Conservation (phyloP, 2,797 vertebrate genomes). For the Mico argentatus region DNA sequence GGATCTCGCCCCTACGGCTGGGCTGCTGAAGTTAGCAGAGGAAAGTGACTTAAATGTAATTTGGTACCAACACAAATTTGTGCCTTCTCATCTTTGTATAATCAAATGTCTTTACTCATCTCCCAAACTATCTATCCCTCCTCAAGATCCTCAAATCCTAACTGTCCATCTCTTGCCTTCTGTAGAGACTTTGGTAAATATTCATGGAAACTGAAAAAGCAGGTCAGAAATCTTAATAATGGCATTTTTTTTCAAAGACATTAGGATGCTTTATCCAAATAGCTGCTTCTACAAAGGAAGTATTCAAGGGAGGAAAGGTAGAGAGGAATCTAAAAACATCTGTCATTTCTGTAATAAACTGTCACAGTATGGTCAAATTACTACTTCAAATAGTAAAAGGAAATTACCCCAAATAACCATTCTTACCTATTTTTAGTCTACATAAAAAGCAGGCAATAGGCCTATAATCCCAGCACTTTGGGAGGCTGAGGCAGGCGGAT, state of each 20-base stretch:
- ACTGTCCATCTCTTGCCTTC: neutral
- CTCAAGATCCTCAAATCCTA: neutral
- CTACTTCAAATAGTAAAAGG: neutral
- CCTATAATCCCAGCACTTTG: too few relatives aligned
- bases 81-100: neutral
- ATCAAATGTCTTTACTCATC: neutral
- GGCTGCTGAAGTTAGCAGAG: neutral
- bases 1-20: neutral
- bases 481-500: too few relatives aligned
- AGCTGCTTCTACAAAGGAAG: neutral
- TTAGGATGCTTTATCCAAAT: neutral
- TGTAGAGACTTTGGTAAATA: neutral
- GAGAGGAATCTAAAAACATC: neutral
- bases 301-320: neutral
- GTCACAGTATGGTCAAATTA: neutral
- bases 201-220: neutral
- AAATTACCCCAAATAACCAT: neutral
- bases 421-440: neutral
- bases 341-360: neutral
- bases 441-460: neutral
- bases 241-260: neutral
- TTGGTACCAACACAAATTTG: neutral
- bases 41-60: neutral
- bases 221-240: neutral
- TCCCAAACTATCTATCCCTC: neutral